Conservation (phyloP, 1,140 invertebrate species). For the Drosophila cardini region DNA sequence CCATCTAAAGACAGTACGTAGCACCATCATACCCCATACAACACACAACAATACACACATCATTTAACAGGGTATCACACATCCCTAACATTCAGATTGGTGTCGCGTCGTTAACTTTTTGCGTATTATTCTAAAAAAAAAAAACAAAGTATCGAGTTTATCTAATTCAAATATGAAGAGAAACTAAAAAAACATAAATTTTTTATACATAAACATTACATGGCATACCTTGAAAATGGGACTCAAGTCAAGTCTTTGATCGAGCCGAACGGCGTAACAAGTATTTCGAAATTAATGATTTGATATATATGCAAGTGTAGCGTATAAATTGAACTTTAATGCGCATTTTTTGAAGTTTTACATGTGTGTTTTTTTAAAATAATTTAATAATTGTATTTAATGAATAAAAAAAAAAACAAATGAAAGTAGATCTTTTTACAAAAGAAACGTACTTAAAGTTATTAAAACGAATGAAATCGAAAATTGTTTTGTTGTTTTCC, state of each 20-base stretch:
- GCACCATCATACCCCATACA: conserved; percentile 11
- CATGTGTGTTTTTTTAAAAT: conserved; percentile 76
- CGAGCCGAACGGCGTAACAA: conserved; percentile 58
- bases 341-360: conserved; percentile 80
- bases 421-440: conserved; percentile 78
- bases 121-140: conserved; percentile 68
- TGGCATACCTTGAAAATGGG: conserved; percentile 30
- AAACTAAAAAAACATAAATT: conserved; percentile 16
- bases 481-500: not conserved
- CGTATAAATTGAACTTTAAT: conserved; percentile 67
- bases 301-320: conserved; percentile 47
- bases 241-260: conserved; percentile 42
- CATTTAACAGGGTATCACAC: conserved; percentile 29
- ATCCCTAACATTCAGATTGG: conserved; percentile 1
- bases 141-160: conserved; percentile 26
- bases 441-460: conserved; percentile 77
- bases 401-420: conserved; percentile 64
- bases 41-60: conserved; percentile 21
- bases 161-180: not conserved
- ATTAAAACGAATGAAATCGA: conserved; percentile 68
- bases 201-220: conserved; percentile 48
- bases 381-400: conserved; percentile 82
- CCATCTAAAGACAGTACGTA: conserved; percentile 46
- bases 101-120: conserved; percentile 43
- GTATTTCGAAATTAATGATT: conserved; percentile 74